Base-by-base conservation (phyloP, 1,140 invertebrate genomes). In the Oryctes rhinoceros region DNA sequence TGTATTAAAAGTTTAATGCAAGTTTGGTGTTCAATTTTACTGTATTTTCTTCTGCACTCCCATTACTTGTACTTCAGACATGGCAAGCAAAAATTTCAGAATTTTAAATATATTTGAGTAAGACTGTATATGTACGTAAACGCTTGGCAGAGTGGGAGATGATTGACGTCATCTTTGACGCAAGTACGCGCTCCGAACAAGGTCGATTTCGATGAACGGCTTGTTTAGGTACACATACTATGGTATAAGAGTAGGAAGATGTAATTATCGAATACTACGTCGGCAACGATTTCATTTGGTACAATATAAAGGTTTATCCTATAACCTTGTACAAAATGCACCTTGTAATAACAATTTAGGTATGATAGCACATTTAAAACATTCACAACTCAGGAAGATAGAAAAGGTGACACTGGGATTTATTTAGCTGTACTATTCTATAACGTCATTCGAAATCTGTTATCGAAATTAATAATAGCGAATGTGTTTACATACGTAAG, bases 161-260 rank as follows among this genome's bases (percentile, higher is more conserved):
- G 79, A 83, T 84, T 85, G 84, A 85, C 84, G 84, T 85, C 84
- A 85, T 79, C 67, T 67, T 82, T 84, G 83, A 85, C 84, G 84
- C 82, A 85, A 81, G 83, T 78, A 80, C 47, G 20, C 24, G n/a
- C 75, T 81, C 30, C 65, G 24, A 71, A 71, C 65, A 71, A 71
- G 65, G 65, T 71, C 65, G 65, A 71, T 71, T 71, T 24, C 65
- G 62, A 67, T 30, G 62, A 67, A 67, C 24, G 35, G 35, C 65
- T 10, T 71, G 65, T 71, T 71, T 71, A 30, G 35, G 11, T 71
- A 71, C 65, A 37, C 24, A 71, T 35, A 71, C 65, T 13, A 62
- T 11, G 5, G 20, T 62, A 5, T 13, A 44, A 44, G 39, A 44
- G 39, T 44, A 44, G 9, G 39, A 44, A 44, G 39, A 44, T 44